These are phyloP conservation scores for Chiloscyllium punctatum DNA, from an alignment of 2,797 vertebrate species.

Conservation along the genomic window DNA sequence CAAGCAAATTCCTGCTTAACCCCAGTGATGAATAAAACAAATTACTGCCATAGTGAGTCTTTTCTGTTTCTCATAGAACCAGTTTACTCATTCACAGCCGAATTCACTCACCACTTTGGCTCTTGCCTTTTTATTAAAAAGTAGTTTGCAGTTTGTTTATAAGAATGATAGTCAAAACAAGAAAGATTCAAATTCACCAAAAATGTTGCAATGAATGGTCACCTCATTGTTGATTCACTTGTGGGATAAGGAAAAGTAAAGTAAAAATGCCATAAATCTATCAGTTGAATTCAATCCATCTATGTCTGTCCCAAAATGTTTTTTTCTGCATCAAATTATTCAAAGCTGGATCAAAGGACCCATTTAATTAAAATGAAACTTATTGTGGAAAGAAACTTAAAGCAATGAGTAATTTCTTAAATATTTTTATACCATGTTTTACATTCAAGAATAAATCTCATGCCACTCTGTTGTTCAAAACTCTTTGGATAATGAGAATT, in stretches of 20 bases:
- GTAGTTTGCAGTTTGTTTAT: background rate
- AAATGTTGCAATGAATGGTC: background rate
- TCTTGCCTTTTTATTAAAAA: background rate
- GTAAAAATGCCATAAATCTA: background rate
- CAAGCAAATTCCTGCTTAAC: background rate
- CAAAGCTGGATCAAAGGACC: background rate
- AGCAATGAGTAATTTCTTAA: background rate
- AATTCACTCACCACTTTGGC: background rate
- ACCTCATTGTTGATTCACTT: background rate
- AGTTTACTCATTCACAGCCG: background rate
- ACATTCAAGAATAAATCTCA: background rate
- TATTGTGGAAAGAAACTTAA: background rate
- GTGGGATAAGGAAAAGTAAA: background rate
- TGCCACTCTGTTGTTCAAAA: background rate
- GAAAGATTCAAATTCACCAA: background rate
- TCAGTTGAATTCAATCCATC: background rate
- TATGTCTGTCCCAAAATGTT: background rate
- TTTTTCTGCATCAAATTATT: background rate
- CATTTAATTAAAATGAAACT: background rate
- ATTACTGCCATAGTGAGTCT: background rate
- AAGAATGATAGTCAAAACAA: background rate
- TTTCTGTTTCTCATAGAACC: background rate
- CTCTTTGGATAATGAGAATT: background rate
- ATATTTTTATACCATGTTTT: background rate
- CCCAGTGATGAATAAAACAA: background rate